Base-by-base conservation (phyloP, 2,113 vertebrate species). In the Macquaria australasica region DNA sequence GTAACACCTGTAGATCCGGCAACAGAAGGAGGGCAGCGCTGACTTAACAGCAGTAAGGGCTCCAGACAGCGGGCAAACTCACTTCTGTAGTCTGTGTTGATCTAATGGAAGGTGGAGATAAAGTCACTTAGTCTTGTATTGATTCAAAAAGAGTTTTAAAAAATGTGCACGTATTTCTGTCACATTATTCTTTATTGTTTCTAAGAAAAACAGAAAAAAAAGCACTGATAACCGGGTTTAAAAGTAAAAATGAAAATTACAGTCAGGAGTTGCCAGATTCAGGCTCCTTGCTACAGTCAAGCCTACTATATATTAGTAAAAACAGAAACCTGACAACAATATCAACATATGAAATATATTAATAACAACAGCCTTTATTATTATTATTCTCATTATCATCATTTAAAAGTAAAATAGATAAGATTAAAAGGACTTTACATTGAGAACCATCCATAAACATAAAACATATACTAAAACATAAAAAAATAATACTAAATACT, bases 1-100 rank as follows among this genome's bases (percentile, higher is more conserved):
- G 86, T 51, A 0, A 78, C 68, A 37, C 70, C 77, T 69, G 90
- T 63, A 0, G 92, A 88, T 0, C 93, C 82, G 0, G 92, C 70
- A n/a, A 94, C 91, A 50, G 94, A 95, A 1, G 94, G 86, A 0
- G 95, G 94, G 66, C 93, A 86, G n/a, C 94, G 95, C 0, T 96
- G 95, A 4, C 94, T 93, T 23, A 96, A 92, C 89, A 96, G 89
- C 84, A 98, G 95, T 63, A 98, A 90, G 0, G 97, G 96, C 91
- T 98, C 97, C 91, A 98, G 93, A 69, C 97, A 97, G 82, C 94
- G 97, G 0, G 97, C 96, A 0, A 98, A 98, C 91, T 98, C 97
- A 0, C 95, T 94, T 1, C 95, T 93, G 95, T 96, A 97, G 92
- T 98, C 97, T 0, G 97, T 98, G 95, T 97, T 93, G 92, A 98